phyloP scores from a whole-genome alignment of 2,888 invertebrate genomes.

The Arge pagana region DNA sequence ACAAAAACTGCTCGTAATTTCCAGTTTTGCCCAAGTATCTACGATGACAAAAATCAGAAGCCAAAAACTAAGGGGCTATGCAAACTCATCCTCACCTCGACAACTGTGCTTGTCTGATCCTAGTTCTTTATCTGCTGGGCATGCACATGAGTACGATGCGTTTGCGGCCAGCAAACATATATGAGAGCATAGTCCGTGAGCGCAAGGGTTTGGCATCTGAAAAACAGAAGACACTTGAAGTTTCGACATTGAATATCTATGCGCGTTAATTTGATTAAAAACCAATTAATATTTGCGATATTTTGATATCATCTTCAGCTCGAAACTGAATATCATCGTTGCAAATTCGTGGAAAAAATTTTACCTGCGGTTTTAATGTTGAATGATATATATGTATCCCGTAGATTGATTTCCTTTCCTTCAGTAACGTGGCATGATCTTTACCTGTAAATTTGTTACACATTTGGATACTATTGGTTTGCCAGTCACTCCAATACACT shows the following conservation, averaged over 20 bases:
- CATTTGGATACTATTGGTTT: slow-evolving; percentile 72
- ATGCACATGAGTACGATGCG: slow-evolving; percentile 69
- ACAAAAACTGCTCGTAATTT: too few species aligned
- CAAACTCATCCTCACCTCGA: slow-evolving; percentile 58
- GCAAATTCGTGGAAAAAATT: too few species aligned
- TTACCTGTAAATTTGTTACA: slow-evolving; percentile 80
- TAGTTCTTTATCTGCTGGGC: slow-evolving; percentile 74
- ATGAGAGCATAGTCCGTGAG: slow-evolving; percentile 69
- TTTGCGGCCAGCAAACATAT: slow-evolving; percentile 74
- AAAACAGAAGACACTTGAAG: too few species aligned
- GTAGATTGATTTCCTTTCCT: slow-evolving; percentile 61
- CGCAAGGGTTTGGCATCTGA: slow-evolving; percentile 65
- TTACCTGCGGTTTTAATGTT: slow-evolving; percentile 61
- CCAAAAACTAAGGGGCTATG: too few species aligned
- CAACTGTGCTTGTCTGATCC: slow-evolving; percentile 64
- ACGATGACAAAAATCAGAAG: too few species aligned
- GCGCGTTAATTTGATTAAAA: too few species aligned
- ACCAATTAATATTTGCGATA: too few species aligned
- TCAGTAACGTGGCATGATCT: slow-evolving; percentile 62
- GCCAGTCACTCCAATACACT: slow-evolving; percentile 91
- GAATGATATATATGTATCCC: slow-evolving; percentile 80
- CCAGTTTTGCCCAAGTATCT: too few species aligned
- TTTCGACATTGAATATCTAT: too few species aligned
- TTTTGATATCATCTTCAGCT: too few species aligned
- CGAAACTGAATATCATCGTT: too few species aligned